Conservation (phyloP, 2,888 invertebrate genomes). For the Drosophila birchii region DNA sequence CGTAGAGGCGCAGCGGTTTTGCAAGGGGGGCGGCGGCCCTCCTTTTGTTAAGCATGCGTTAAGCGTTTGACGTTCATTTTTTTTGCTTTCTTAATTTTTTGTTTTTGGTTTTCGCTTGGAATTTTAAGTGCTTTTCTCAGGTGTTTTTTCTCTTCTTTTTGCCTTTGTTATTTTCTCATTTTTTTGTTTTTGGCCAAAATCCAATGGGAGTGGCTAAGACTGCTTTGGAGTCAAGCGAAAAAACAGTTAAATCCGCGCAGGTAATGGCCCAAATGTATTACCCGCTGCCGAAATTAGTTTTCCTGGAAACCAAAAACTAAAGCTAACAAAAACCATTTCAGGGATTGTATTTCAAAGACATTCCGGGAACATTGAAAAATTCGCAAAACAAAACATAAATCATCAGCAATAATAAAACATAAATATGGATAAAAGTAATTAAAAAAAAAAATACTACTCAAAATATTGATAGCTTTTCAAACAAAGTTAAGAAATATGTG, state of each 20-base stretch:
- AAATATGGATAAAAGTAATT: conserved; percentile 5
- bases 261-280: conserved; percentile 37
- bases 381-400: conserved; percentile 11
- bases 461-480: neutral
- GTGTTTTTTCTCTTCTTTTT: conserved; percentile 4
- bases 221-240: conserved; percentile 11
- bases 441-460: neutral
- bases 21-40: neutral
- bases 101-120: conserved; percentile 14
- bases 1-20: neutral
- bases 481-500: neutral
- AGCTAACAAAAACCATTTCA: conserved; percentile 6
- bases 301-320: conserved; percentile 23
- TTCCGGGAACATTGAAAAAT: conserved; percentile 9
- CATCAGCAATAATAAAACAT: conserved; percentile 13
- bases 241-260: conserved; percentile 38
- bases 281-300: conserved; percentile 36
- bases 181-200: conserved; percentile 15
- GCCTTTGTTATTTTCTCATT: neutral
- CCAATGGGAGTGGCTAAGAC: conserved; percentile 32
- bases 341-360: conserved; percentile 36
- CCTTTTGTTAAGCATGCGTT: conserved; percentile 71
- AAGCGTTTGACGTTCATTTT: conserved; percentile 62
- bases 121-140: conserved; percentile 45
- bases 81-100: conserved; percentile 1